Base-by-base conservation (phyloP, 2,888 invertebrate species). In the Dromius quadrimaculatus region DNA sequence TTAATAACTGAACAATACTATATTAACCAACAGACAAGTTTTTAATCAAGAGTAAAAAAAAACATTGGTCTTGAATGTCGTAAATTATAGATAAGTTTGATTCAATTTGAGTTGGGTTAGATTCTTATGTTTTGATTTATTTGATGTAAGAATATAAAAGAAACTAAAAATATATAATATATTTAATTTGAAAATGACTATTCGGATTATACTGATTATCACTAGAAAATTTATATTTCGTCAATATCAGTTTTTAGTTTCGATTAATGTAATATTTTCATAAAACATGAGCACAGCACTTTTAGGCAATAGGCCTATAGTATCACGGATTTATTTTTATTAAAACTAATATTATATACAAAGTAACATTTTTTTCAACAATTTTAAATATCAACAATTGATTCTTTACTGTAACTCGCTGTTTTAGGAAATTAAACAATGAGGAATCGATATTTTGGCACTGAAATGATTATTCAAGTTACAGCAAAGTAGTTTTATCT, bases 401-500 rank as follows among this genome's bases (percentile, higher is more conserved):
- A 70, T 70, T 22, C 61, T 62, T 70, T 70, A 70, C 70, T 70
- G 70, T 45, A 70, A 70, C 70, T 45, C 34, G 36, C 70, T 47
- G 38, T 63, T 62, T 43, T 62, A 54, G 23, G 54, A 65, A 65
- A 65, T 23, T 20, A 65, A 54, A 65, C 22, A 65, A 50, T 43
- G 50, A 62, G 62, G 61, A 62, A 62, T 62, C 34, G 43, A 43
- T 68, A 50, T 8, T 70, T 70, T 70, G 70, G 70, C 70, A 70
- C 70, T 70, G 50, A 62, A 70, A 34, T 62, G 32, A 36, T 62
- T 47, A 50, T 47, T 36, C 41, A 47, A 64, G 76, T 79, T 82
- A 82, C 79, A 82, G 79, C 77, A 85, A 84, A 78, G 85, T 85
- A 71, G 84, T 83, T 80, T 82, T 83, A 79, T 84, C 84, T 85